These are phyloP conservation scores for Scaptomyza polygonia DNA, from an alignment of 2,888 invertebrate genomes.

Conservation along the genomic window DNA sequence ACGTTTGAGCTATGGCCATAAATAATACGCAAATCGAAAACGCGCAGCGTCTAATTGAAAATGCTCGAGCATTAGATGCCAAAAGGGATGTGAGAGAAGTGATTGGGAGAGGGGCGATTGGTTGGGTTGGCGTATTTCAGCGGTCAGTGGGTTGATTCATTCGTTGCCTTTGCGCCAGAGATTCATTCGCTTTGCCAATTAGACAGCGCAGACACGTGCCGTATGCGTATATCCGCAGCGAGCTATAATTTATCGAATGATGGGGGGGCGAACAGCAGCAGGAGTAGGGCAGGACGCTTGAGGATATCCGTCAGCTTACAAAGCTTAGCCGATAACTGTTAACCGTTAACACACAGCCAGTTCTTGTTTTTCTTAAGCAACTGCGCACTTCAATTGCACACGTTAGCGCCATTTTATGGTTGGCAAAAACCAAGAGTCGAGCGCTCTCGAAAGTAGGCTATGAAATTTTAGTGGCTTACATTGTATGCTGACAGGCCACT, in stretches of 20 bases:
- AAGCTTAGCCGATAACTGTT: conserved; percentile 67
- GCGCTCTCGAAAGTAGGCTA: conserved; percentile 59
- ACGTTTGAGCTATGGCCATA: conserved; percentile 74
- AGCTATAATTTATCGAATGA: conserved; percentile 63
- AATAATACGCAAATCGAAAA: conserved; percentile 78
- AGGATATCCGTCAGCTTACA: conserved; percentile 77
- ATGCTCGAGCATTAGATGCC: conserved; percentile 51
- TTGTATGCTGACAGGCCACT: conserved; percentile 67
- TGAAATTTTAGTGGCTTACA: conserved; percentile 72
- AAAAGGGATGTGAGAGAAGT: not conserved
- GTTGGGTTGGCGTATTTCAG: conserved; percentile 11
- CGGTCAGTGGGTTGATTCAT: conserved; percentile 52
- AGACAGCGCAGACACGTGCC: conserved; percentile 77
- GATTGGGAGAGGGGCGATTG: not conserved
- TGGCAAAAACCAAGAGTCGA: conserved; percentile 13
- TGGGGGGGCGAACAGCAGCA: conserved; percentile 7
- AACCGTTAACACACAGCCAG: conserved; percentile 39
- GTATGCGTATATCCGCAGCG: conserved; percentile 72
- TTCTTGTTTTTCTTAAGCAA: conserved; percentile 44
- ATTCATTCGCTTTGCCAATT: conserved; percentile 74
- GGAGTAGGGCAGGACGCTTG: conserved; percentile 36
- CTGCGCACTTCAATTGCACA: conserved; percentile 76
- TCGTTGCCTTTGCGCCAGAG: conserved; percentile 34
- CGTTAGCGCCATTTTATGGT: conserved; percentile 67
- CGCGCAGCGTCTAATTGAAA: conserved; percentile 76